phyloP scores from a whole-genome alignment of 2,888 invertebrate genomes.

The Limenitis camilla region DNA sequence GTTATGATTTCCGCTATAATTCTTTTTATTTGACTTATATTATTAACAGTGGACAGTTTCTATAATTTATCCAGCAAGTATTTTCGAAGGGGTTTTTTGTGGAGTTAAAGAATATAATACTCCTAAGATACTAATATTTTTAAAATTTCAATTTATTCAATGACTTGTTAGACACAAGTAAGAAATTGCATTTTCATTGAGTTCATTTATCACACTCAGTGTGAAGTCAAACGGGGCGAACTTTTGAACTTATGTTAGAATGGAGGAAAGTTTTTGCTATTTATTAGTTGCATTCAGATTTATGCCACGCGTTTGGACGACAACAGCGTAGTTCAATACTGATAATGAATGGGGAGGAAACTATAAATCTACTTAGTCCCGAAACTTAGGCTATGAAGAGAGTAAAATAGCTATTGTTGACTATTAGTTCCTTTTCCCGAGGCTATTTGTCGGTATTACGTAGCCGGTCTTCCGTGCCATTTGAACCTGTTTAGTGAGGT shows the following conservation, averaged over 20 bases:
- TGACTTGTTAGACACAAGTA: slow-evolving; percentile 6
- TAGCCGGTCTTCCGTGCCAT: slow-evolving; percentile 55
- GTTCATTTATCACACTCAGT: slow-evolving; percentile 22
- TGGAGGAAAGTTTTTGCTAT: slow-evolving; percentile 51
- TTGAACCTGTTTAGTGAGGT: slow-evolving; percentile 72
- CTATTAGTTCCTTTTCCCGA: slow-evolving; percentile 48
- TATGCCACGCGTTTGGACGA: slow-evolving; percentile 51
- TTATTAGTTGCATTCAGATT: slow-evolving; percentile 69
- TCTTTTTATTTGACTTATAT: slow-evolving; percentile 45
- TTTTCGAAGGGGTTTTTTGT: slow-evolving; percentile 7
- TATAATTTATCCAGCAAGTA: slow-evolving; percentile 11
- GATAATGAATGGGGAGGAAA: slow-evolving; percentile 73
- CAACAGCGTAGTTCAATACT: slow-evolving; percentile 52
- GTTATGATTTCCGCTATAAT: slow-evolving; percentile 65
- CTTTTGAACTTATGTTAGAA: slow-evolving; percentile 45
- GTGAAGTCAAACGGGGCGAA: slow-evolving; percentile 29
- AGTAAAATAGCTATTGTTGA: slow-evolving; percentile 55
- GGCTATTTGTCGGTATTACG: slow-evolving; percentile 35
- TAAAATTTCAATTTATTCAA: slow-evolving; percentile 6
- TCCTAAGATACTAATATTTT: no score
- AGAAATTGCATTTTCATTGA: slow-evolving; percentile 12
- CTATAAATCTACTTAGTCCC: slow-evolving; percentile 70
- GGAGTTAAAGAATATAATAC: neutral
- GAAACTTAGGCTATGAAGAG: slow-evolving; percentile 64
- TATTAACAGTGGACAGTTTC: slow-evolving; percentile 29